Evolutionary conservation across 2,888 invertebrate species (phyloP), one percentile per base, ranked within the genome.

Genomic region (Catocala nupta): DNA sequence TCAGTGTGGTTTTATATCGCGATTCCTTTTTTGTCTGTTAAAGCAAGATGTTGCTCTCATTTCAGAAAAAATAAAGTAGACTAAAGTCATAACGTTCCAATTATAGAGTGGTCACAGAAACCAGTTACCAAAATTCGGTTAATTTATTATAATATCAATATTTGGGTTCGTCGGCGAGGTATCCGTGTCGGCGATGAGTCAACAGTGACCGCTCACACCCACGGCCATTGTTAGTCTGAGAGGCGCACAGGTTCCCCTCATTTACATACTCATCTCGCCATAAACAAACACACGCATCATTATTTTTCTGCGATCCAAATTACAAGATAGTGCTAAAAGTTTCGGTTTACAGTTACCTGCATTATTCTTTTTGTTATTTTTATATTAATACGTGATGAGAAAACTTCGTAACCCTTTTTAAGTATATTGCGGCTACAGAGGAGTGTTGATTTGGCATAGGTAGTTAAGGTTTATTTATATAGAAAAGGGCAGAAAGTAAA

Each of bases 101-200:
- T 68, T 73, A 65, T 56, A 60, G 50, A 55, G 43, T 13, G 39
- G 63, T 63, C 57, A 54, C 44, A 75, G 64, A 75, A 80, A 83
- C 83, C 75, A 71, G 80, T 82, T 82, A 77, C 78, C 79, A 78
- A 84, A 83, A 80, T 81, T 78, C 65, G 75, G 68, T 71, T 81
- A 73, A 85, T 85, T 81, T 85, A 83, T 81, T 77, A 70, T 75
- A 75, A 67, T 75, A 69, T 80, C 82, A 80, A 83, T 85, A 85
- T 90, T 90, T 89, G 86, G 88, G 75, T 81, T 84, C 77, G 79
- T 55, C 78, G 78, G 57, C 64, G 71, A 63, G 76, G 72, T 74
- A 82, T 86, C 82, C 78, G 80, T 84, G 85, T 81, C 83, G 80
- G 50, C 64, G 72, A 81, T 92, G 92, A 91, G 78, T 91, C 90